Evolutionary conservation across 2,888 invertebrate species (phyloP).

Genomic region (Scaptomyza polygonia): DNA sequence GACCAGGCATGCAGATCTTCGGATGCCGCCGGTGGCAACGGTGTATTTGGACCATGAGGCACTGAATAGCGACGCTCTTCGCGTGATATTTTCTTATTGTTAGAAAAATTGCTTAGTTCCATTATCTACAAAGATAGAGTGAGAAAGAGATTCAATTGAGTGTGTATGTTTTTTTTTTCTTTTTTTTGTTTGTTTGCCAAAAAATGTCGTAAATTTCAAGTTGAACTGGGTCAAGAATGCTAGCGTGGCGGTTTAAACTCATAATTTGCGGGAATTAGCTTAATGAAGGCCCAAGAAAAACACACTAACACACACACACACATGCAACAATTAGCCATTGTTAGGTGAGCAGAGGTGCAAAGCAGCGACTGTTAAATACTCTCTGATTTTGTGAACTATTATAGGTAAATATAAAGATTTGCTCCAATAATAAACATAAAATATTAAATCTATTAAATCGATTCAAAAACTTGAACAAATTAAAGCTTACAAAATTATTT

Average conservation of each 20-base stretch:
- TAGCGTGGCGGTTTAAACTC: constrained; percentile 64
- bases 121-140: constrained; percentile 73
- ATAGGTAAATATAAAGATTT: no score
- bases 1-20: constrained; percentile 98
- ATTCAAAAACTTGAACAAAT: no score
- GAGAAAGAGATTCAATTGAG: constrained; percentile 43
- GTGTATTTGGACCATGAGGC: constrained; percentile 91
- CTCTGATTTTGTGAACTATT: neutral
- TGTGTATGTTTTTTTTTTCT: no score
- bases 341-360: neutral
- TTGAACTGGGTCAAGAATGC: constrained; percentile 76
- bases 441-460: no score
- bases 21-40: constrained; percentile 90
- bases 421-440: no score
- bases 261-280: constrained; percentile 76
- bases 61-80: constrained; percentile 94
- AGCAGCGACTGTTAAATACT: constrained; percentile 13
- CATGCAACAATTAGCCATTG: constrained; percentile 33
- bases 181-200: constrained; percentile 43
- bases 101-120: constrained; percentile 84
- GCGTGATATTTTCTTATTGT: constrained; percentile 84
- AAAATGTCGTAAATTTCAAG: constrained; percentile 58
- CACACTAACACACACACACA: constrained; percentile 23
- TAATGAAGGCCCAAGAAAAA: constrained; percentile 60
- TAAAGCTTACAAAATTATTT: no score